Percentiles rank a stretch among this genome's conserved stretches.
phyloP scores from a whole-genome alignment of 2,888 invertebrate species.

The Gastracanthus pulcherrimus region DNA sequence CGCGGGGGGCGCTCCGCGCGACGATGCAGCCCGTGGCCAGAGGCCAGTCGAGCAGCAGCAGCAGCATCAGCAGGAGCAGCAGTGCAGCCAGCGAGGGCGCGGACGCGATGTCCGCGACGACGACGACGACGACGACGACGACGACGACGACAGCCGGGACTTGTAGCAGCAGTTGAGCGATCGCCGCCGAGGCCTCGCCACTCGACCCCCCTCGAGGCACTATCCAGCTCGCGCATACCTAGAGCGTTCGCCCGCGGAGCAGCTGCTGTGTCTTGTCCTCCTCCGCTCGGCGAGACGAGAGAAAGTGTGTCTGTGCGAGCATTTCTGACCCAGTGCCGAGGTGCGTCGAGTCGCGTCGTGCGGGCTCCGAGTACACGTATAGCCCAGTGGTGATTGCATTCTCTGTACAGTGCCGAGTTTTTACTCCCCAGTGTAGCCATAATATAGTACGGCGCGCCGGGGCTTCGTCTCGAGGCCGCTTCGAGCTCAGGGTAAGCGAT shows the following conservation, averaged over 20 bases:
- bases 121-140: not conserved
- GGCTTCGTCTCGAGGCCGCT: too few relatives aligned
- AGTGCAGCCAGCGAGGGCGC: constrained; percentile 30
- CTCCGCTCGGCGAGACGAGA: not conserved
- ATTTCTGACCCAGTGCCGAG: too few relatives aligned
- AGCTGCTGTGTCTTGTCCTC: not conserved
- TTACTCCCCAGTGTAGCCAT: too few relatives aligned
- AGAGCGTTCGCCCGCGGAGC: not conserved
- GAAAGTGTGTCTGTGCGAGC: not conserved
- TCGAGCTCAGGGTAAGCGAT: too few relatives aligned
- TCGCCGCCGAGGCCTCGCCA: not conserved
- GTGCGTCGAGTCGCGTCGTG: not conserved
- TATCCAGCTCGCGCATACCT: not conserved
- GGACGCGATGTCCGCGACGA: constrained; percentile 49
- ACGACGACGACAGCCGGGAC: not conserved
- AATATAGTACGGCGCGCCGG: too few relatives aligned
- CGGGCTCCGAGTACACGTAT: too few relatives aligned
- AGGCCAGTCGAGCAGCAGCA: not conserved
- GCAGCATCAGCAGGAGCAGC: not conserved
- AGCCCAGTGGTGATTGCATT: too few relatives aligned
- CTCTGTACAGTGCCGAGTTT: too few relatives aligned
- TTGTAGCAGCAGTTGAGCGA: not conserved
- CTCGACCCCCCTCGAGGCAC: too few relatives aligned
- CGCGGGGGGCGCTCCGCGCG: not conserved
- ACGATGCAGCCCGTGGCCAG: not conserved